A percentile compares a stretch with the other conserved stretches of the same genome.
Evolutionary conservation across 2,888 invertebrate species (phyloP).

Genomic region (Rhogogaster chlorosoma): DNA sequence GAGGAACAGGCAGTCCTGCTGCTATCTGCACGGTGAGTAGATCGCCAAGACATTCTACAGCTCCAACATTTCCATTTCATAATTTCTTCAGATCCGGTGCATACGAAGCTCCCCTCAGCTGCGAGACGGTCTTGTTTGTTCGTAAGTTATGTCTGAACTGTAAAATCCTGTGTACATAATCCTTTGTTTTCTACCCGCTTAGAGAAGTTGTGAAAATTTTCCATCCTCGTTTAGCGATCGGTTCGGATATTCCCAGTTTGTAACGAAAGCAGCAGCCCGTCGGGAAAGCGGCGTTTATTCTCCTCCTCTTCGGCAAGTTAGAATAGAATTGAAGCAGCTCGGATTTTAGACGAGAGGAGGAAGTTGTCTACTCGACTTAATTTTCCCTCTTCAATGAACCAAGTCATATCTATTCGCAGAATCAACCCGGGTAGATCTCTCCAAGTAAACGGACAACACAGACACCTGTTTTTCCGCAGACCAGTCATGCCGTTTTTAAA

Average conservation of each 20-base stretch:
- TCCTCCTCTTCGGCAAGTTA: constrained; percentile 52
- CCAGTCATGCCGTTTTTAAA: constrained; percentile 58
- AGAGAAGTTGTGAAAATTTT: constrained; percentile 73
- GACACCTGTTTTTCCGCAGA: constrained; percentile 52
- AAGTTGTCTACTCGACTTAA: not conserved
- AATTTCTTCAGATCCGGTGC: constrained; percentile 79
- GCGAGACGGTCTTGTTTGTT: constrained; percentile 33
- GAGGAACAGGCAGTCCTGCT: not conserved
- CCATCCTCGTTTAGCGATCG: constrained; percentile 82
- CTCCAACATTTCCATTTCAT: not conserved
- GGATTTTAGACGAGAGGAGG: not conserved
- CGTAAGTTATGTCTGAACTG: constrained; percentile 19
- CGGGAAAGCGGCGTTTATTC: constrained; percentile 57
- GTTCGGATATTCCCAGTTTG: constrained; percentile 78
- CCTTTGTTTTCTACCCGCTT: constrained; percentile 41
- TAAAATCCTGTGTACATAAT: not conserved
- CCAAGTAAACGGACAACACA: constrained; percentile 19
- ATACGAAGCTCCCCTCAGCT: constrained; percentile 79
- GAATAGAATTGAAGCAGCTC: not conserved
- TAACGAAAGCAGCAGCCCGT: constrained; percentile 74
- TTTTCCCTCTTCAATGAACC: not conserved
- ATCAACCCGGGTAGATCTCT: not conserved
- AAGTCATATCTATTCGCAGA: not conserved
- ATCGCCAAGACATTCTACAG: not conserved
- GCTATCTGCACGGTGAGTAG: constrained; percentile 14